Evolutionary conservation across 2,888 invertebrate species (phyloP).

Genomic region (Lasioglossum oenotherae): DNA sequence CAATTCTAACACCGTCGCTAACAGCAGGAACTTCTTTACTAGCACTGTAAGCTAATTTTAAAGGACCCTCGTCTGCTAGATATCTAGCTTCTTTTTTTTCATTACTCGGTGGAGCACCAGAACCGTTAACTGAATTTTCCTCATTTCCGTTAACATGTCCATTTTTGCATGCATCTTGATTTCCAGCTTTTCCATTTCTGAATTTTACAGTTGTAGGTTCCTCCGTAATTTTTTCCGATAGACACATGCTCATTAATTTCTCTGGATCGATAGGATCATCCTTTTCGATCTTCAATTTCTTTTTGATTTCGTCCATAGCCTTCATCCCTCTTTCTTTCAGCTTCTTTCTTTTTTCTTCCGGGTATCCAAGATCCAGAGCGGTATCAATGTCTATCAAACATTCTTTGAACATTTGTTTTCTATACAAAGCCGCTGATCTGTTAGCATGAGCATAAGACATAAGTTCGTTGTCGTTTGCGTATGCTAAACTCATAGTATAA

Average conservation of each 20-base stretch:
- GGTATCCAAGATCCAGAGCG: slow-evolving; percentile 78
- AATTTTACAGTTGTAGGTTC: slow-evolving; percentile 35
- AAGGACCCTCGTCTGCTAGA: slow-evolving; percentile 71
- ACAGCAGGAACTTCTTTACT: slow-evolving; percentile 78
- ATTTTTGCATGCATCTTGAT: slow-evolving; percentile 27
- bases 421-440: slow-evolving; percentile 82
- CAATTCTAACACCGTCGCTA: slow-evolving; percentile 77
- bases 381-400: slow-evolving; percentile 81
- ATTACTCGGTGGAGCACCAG: background rate
- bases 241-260: slow-evolving; percentile 35
- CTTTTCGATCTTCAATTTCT: slow-evolving; percentile 50
- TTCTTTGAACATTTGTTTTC: slow-evolving; percentile 79
- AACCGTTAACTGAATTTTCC: slow-evolving; percentile 32
- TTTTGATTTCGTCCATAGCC: slow-evolving; percentile 75
- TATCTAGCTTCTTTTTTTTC: slow-evolving; percentile 69
- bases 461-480: slow-evolving; percentile 76
- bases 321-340: slow-evolving; percentile 78
- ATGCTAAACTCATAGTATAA: slow-evolving; percentile 81
- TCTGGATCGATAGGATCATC: slow-evolving; percentile 37
- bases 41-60: slow-evolving; percentile 73
- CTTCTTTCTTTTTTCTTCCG: slow-evolving; percentile 79
- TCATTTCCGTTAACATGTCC: slow-evolving; percentile 18
- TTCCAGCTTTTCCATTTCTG: slow-evolving; percentile 38
- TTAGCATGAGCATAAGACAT: slow-evolving; percentile 82
- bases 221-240: slow-evolving; percentile 25